Conservation (phyloP, 2,888 invertebrate genomes). For the Rhopalosiphum nymphaeae region DNA sequence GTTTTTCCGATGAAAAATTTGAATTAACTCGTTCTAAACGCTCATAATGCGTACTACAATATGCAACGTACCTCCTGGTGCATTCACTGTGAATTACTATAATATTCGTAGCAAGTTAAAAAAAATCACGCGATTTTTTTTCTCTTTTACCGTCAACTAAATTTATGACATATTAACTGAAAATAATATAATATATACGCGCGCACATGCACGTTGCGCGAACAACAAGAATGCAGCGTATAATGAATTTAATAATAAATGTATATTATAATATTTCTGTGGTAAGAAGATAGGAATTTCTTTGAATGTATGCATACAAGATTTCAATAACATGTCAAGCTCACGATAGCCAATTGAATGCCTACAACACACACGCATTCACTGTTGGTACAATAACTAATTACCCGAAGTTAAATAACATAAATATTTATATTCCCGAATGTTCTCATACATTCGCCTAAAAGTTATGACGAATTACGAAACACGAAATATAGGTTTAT, state of each 20-base stretch:
- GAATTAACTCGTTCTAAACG: constrained; percentile 29
- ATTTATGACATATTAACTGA: not conserved
- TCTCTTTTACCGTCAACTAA: not conserved
- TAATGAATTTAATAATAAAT: not conserved
- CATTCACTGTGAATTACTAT: not conserved
- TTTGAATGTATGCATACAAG: not conserved
- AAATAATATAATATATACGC: not conserved
- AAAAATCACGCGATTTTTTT: not conserved
- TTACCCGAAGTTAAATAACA: constrained; percentile 44
- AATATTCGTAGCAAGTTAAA: not conserved
- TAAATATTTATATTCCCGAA: constrained; percentile 28
- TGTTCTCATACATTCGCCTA: not conserved
- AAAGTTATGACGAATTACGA: not conserved
- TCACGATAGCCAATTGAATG: constrained; percentile 15
- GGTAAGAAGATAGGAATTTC: not conserved
- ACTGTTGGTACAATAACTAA: not conserved
- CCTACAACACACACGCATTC: not conserved
- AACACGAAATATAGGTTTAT: constrained; percentile 3
- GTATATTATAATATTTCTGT: not conserved
- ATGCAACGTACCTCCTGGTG: not conserved
- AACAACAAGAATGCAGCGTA: not conserved
- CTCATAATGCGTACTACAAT: not conserved
- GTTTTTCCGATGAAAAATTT: not conserved
- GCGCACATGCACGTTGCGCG: not conserved
- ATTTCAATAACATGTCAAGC: not conserved